Evolutionary conservation across 2,888 invertebrate species (phyloP), one percentile per base, ranked within the genome.

Genomic region (Chaetoderma sp.): DNA sequence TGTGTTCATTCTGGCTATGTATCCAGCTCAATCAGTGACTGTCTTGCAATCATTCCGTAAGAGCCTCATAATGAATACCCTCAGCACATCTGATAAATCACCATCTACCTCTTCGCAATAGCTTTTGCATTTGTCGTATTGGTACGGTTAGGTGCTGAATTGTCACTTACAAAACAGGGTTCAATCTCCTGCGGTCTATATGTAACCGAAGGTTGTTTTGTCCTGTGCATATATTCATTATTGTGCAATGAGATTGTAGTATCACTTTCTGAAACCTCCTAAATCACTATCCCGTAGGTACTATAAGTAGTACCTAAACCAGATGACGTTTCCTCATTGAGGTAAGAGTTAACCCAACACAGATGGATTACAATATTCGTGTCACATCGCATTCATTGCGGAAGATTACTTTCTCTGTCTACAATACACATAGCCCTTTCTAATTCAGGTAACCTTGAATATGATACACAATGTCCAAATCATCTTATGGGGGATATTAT

Each of bases 11-110:
- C 66, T 66, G 1, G 65, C 28, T 67, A 68, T 65, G 42, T 70
- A 74, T 10, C 65, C 68, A 1, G 67, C n/a, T 67, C 57, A 73
- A n/a, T 67, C 69, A 13, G 62, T 56, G 13, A 69, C 55, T 13
- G 36, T 60, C 39, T 18, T 23, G n/a, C 8, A 25, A 4, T 4
- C 27, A 5, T 50, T 18, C 27, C 27, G 8, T n/a, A n/a, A 28
- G 8, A 50, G 27, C 8, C n/a, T 27, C 27, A 23, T 50, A n/a
- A n/a, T 8, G 5, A 50, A 50, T 28, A 50, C 8, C 52, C 52
- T 25, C 25, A 50, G 16, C 5, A 27, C 27, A 16, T 50, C 52
- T 25, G 52, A 21, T n/a, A 4, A 50, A n/a, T 50, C n/a, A 5
- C 25, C 52, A 36, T 36, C 10, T 36, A n/a, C 39, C 39, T 36